Conservation (phyloP, 2,888 invertebrate species). For the Achlya flavicornis region DNA sequence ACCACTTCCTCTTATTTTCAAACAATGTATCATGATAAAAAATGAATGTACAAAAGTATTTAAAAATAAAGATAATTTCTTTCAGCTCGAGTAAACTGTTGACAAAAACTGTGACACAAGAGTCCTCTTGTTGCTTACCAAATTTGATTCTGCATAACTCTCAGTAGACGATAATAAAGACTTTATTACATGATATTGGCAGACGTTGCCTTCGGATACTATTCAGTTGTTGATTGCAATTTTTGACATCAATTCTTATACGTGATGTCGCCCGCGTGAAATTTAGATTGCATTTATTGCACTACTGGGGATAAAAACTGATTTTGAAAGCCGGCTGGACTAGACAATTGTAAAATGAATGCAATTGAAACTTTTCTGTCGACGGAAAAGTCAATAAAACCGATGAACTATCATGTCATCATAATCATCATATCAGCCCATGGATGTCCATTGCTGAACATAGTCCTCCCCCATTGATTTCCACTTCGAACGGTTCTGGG, state of each 20-base stretch:
- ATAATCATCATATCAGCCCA: too few species aligned
- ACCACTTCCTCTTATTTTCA: background rate
- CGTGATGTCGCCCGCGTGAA: slow-evolving; percentile 11
- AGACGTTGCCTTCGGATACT: background rate
- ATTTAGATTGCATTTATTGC: slow-evolving; percentile 19
- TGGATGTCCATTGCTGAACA: too few species aligned
- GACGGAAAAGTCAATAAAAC: too few species aligned
- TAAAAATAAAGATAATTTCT: background rate
- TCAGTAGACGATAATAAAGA: slow-evolving; percentile 4
- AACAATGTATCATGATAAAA: too few species aligned
- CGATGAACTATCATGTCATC: too few species aligned
- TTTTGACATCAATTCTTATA: slow-evolving; percentile 15
- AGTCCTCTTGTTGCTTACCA: slow-evolving; percentile 4
- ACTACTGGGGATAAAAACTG: slow-evolving; percentile 1
- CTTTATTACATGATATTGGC: background rate
- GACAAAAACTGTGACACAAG: background rate
- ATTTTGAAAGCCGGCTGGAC: background rate
- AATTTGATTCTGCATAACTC: slow-evolving; percentile 1
- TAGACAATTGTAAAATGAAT: background rate
- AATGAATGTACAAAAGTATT: background rate
- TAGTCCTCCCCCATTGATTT: too few species aligned
- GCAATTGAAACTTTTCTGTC: too few species aligned
- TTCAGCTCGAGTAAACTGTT: background rate
- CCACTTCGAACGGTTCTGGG: too few species aligned
- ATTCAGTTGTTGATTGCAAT: background rate